These are phyloP conservation scores for Apogon hyalosoma DNA, from an alignment of 2,797 vertebrate genomes.

Conservation along the genomic window DNA sequence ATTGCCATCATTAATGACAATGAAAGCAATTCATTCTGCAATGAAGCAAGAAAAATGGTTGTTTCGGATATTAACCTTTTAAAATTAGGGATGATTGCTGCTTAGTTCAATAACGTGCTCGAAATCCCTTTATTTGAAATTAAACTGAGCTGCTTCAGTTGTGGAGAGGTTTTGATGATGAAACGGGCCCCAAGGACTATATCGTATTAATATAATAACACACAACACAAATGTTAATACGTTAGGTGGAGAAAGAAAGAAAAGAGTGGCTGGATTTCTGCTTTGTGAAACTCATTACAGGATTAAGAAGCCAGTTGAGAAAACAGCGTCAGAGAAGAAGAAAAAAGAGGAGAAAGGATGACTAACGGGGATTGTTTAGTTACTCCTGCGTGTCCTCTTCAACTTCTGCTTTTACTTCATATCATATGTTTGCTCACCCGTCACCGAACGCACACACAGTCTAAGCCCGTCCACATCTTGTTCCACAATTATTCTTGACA, in stretches of 20 bases:
- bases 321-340: neutral
- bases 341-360: neutral
- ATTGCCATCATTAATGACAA: conserved; percentile 43
- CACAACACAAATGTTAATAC: conserved; percentile 35
- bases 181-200: conserved; percentile 30
- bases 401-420: conserved; percentile 19
- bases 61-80: conserved; percentile 51
- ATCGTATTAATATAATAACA: conserved; percentile 33
- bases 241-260: conserved; percentile 8
- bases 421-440: conserved; percentile 18
- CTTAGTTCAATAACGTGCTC: conserved; percentile 40
- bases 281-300: neutral
- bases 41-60: conserved; percentile 25
- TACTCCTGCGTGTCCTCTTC: conserved; percentile 11
- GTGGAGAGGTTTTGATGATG: conserved; percentile 45
- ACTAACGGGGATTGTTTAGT: conserved; percentile 5
- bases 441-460: conserved; percentile 1
- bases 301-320: conserved; percentile 5
- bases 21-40: conserved; percentile 37
- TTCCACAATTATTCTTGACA: conserved; percentile 49
- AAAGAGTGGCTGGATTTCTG: neutral
- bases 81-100: conserved; percentile 41
- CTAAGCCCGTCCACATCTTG: conserved; percentile 42
- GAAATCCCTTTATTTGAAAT: conserved; percentile 53
- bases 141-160: conserved; percentile 37